Evolutionary conservation across 2,888 invertebrate species (phyloP).

Genomic region (Silvanus unidentatus): DNA sequence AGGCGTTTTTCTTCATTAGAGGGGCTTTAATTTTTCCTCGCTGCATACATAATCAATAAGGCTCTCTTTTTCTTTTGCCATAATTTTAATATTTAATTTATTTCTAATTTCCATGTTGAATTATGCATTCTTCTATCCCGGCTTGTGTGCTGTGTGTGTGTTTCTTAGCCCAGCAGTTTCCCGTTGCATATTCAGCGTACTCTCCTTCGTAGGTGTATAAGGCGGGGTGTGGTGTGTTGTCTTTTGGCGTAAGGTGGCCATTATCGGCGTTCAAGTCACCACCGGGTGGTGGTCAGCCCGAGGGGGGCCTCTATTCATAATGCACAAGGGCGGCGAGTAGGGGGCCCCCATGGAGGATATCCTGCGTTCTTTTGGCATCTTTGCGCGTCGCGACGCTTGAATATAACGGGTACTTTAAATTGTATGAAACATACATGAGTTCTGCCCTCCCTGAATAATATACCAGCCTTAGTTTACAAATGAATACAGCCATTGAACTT

Average conservation of each 20-base stretch:
- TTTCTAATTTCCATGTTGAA: slow-evolving; percentile 50
- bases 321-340: slow-evolving; percentile 16
- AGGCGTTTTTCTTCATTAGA: slow-evolving; percentile 49
- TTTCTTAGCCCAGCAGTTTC: slow-evolving; percentile 33
- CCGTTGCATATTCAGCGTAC: slow-evolving; percentile 41
- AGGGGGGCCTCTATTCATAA: too few relatives aligned
- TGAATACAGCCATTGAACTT: slow-evolving; percentile 67
- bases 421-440: slow-evolving; percentile 57
- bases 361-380: slow-evolving; percentile 17
- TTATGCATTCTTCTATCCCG: slow-evolving; percentile 44
- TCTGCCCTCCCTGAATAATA: slow-evolving; percentile 47
- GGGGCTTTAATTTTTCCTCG: slow-evolving; percentile 47
- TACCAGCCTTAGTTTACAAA: slow-evolving; percentile 58
- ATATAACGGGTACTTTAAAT: slow-evolving; percentile 51
- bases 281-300: slow-evolving; percentile 8
- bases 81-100: slow-evolving; percentile 52
- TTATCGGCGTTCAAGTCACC: slow-evolving; percentile 33
- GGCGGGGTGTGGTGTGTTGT: slow-evolving; percentile 12
- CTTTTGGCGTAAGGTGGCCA: slow-evolving; percentile 1
- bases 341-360: slow-evolving; percentile 8
- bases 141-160: slow-evolving; percentile 27
- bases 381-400: slow-evolving; percentile 37
- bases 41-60: slow-evolving; percentile 50
- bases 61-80: slow-evolving; percentile 43
- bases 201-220: slow-evolving; percentile 22